Conservation (phyloP, 2,113 vertebrate genomes). For the Platysternon megacephalum region DNA sequence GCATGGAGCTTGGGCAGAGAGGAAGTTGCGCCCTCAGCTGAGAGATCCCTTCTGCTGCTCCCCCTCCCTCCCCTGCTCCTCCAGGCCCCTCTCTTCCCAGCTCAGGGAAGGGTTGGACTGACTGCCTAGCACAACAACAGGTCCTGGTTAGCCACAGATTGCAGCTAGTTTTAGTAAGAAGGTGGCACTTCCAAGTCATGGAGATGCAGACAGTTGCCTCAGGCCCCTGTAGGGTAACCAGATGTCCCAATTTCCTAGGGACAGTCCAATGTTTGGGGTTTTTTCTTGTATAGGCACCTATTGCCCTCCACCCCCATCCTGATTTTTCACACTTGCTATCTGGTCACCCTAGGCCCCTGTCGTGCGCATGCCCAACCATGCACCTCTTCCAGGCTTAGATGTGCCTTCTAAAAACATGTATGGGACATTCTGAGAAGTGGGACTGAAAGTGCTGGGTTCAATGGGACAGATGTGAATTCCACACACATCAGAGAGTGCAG, state of each 20-base stretch:
- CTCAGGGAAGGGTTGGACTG: accelerated
- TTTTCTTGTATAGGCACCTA: too few species aligned
- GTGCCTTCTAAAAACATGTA: neutral
- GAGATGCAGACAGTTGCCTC: neutral
- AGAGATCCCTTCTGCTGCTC: neutral
- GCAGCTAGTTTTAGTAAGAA: neutral
- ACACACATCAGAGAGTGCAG: accelerated
- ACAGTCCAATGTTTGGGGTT: too few species aligned
- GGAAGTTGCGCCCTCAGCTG: neutral
- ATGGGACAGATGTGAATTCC: neutral
- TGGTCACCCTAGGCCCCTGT: too few species aligned
- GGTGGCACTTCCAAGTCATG: neutral
- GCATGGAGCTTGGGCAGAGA: neutral
- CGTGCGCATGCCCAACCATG: neutral
- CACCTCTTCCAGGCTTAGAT: neutral
- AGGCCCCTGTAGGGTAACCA: neutral
- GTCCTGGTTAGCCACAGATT: neutral
- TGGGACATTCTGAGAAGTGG: neutral
- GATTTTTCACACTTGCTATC: too few species aligned
- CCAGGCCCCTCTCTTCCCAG: neutral
- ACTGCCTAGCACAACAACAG: neutral
- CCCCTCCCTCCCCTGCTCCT: neutral
- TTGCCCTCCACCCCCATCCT: too few species aligned
- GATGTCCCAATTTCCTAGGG: too few species aligned
- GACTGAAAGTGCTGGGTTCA: accelerated